Evolutionary conservation across 1,140 invertebrate species (phyloP), one percentile per base, ranked within the genome.

Genomic region (Atta colombica): DNA sequence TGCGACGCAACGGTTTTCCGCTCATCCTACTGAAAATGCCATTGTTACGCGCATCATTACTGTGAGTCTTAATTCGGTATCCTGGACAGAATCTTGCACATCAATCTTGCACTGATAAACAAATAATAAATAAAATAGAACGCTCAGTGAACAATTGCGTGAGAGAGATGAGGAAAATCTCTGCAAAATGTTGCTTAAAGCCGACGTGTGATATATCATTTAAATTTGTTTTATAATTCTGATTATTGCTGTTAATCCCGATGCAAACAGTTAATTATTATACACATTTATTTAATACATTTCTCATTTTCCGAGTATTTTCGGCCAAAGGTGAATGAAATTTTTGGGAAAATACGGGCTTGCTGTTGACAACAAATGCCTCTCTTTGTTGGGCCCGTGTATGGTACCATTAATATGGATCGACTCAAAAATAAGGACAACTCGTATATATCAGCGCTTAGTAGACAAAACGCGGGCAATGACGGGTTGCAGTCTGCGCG

Each of bases 201-300:
- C 28, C 77, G 18, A 78, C 60, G 60, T 21, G 60, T 60, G 61
- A 80, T 80, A 28, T 80, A 80, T 68, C 61, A 53, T 80, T 80
- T 68, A 68, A 66, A 6, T 53, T 28, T 14, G 18, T 75, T 60
- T 75, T 21, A 16, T 21, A 39, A 21, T 60, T 58, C 31, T 21
- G 21, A 14, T 77, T 6, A 21, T 60, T 60, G 8, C n/a, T 35
- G 21, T 60, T 60, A 60, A 60, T 35, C n/a, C 53, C 6, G 14
- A 6, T 35, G 74, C 53, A 5, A 77, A 63, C 2, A 8, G 16
- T 51, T 69, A 51, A 69, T 69, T 69, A 39, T 21, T 35, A 31
- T 10, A 18, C 7, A n/a, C 5, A n/a, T 66, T 31, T 31, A 18
- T 18, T 18, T n/a, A 49, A 51, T 25, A 4, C 5, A 16, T 21